phyloP scores from a whole-genome alignment of 2,888 invertebrate genomes.

The Ramazzottius varieornatus region DNA sequence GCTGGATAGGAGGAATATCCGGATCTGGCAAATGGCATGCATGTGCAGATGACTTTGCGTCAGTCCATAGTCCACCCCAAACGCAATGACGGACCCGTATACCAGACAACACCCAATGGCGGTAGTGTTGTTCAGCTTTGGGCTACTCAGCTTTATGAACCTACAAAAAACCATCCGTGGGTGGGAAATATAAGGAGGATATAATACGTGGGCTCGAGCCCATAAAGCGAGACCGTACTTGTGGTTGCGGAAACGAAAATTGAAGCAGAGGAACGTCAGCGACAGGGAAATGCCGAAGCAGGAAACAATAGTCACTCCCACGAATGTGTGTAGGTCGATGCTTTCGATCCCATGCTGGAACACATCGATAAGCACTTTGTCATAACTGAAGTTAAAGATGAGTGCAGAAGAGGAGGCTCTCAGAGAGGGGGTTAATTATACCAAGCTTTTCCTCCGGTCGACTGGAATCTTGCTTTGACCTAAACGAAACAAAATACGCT shows the following conservation, averaged over 20 bases:
- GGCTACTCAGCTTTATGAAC: conserved; percentile 70
- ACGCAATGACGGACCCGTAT: conserved; percentile 57
- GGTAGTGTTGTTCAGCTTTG: conserved; percentile 67
- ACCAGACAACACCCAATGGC: conserved; percentile 65
- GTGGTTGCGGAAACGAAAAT: conserved; percentile 50
- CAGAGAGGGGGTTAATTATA: too few relatives aligned
- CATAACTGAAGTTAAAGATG: too few relatives aligned
- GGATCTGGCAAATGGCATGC: conserved; percentile 34
- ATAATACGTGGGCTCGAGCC: too few relatives aligned
- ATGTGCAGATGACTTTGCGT: neutral
- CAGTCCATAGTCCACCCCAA: conserved; percentile 46
- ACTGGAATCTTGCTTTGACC: too few relatives aligned
- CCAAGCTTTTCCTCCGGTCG: too few relatives aligned
- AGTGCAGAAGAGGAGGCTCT: too few relatives aligned
- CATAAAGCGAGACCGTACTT: too few relatives aligned
- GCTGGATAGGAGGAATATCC: conserved; percentile 60
- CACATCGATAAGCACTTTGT: too few relatives aligned
- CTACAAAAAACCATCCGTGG: conserved; percentile 28
- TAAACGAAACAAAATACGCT: too few relatives aligned
- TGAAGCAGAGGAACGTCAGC: conserved; percentile 47
- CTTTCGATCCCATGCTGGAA: conserved; percentile 39
- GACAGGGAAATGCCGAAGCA: conserved; percentile 46
- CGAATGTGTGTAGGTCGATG: conserved; percentile 46
- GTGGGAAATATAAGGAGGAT: conserved; percentile 9
- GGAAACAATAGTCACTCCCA: conserved; percentile 42